A percentile compares a stretch with the other conserved stretches of the same genome.
phyloP scores from a whole-genome alignment of 2,797 vertebrate species.

The Phylloscopus collybita region DNA sequence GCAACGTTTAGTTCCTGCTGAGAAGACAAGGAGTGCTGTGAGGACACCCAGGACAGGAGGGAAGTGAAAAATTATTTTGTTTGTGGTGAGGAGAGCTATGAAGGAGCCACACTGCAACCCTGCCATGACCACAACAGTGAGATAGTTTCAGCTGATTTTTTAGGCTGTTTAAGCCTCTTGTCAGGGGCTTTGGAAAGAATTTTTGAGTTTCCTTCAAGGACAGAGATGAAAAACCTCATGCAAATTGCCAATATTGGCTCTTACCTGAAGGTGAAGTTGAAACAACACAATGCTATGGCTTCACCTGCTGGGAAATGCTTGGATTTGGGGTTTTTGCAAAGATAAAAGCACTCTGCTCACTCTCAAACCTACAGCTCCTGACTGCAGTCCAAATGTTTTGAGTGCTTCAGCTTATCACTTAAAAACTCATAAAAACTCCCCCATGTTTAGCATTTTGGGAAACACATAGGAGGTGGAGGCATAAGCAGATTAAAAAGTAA shows the following conservation, averaged over 20 bases:
- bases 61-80: neutral
- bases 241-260: neutral
- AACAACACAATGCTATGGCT: neutral
- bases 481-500: conserved; percentile 6
- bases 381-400: neutral
- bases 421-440: neutral
- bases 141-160: rapidly evolving
- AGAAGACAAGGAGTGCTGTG: neutral
- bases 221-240: neutral
- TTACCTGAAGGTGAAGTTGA: neutral
- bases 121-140: neutral
- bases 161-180: neutral
- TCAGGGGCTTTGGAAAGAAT: neutral
- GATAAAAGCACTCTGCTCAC: neutral
- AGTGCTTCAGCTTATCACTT: neutral
- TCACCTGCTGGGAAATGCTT: neutral
- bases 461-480: neutral
- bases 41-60: neutral
- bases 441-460: neutral
- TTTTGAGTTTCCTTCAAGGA: neutral
- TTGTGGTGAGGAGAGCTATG: neutral
- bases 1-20: neutral
- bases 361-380: neutral
- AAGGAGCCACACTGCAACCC: neutral
- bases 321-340: neutral